phyloP scores from a whole-genome alignment of 1,140 invertebrate genomes.

The Lepeophtheirus salmonis region DNA sequence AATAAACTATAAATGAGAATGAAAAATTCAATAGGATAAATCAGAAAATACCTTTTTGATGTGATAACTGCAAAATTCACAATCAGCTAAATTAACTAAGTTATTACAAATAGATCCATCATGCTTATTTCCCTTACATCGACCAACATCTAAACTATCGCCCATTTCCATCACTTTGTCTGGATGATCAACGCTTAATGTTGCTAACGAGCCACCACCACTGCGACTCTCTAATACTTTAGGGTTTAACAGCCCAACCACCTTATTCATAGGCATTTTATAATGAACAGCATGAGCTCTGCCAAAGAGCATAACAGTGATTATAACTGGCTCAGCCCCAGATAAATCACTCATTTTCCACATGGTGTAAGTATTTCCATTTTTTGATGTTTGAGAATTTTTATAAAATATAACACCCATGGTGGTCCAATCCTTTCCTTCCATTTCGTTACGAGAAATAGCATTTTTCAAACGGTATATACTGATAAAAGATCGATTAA shows the following conservation, averaged over 20 bases:
- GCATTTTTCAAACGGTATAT: not conserved
- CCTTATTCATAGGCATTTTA: conserved; percentile 8
- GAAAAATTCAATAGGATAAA: not conserved
- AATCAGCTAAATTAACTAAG: conserved; percentile 1
- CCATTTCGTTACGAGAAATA: not conserved
- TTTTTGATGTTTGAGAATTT: not conserved
- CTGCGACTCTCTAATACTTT: conserved; percentile 4
- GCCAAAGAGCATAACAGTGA: conserved; percentile 10
- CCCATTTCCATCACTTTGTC: conserved; percentile 12
- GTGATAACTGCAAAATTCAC: conserved; percentile 10
- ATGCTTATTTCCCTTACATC: not conserved
- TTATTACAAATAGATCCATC: conserved; percentile 5
- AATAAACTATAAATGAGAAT: not conserved
- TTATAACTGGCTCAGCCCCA: not conserved
- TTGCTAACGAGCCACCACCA: not conserved
- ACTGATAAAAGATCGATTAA: not conserved
- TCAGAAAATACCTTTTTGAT: conserved; percentile 2
- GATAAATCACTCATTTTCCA: conserved; percentile 9
- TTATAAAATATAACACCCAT: conserved; percentile 1
- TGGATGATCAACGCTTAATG: conserved; percentile 6
- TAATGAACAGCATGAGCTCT: conserved; percentile 4
- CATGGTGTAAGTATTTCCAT: conserved; percentile 15
- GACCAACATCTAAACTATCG: conserved; percentile 1
- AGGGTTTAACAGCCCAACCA: conserved; percentile 1
- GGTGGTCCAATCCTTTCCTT: conserved; percentile 8